phyloP scores from a whole-genome alignment of 2,113 vertebrate species.

The Thomomys bottae region DNA sequence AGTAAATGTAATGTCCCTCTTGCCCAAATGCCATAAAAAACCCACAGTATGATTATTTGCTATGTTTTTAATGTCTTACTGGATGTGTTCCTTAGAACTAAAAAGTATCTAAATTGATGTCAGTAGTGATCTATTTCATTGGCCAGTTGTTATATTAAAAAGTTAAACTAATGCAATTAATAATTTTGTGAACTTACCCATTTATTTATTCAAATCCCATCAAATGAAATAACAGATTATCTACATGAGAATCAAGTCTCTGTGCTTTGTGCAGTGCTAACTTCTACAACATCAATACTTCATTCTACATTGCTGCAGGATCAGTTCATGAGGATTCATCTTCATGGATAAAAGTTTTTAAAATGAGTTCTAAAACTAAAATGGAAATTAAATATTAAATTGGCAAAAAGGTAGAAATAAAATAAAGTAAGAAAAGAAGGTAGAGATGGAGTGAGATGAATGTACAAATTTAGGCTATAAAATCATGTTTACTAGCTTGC shows the following conservation, averaged over 20 bases:
- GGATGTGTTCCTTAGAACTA: background rate
- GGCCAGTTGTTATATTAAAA: background rate
- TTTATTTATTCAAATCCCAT: background rate
- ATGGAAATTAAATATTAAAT: background rate
- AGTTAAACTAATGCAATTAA: background rate
- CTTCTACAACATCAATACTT: background rate
- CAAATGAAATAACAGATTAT: background rate
- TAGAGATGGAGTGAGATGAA: background rate
- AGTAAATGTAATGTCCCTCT: background rate
- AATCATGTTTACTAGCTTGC: background rate
- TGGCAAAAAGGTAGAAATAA: background rate
- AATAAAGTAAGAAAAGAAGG: background rate
- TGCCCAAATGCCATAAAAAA: background rate
- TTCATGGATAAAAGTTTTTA: background rate
- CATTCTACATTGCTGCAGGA: background rate
- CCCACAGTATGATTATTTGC: background rate
- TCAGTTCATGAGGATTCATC: background rate
- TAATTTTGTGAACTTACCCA: too few species aligned
- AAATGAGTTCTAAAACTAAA: background rate
- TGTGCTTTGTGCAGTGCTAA: background rate
- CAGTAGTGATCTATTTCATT: background rate
- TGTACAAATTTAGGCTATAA: background rate
- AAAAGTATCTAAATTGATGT: background rate
- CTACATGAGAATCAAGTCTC: background rate
- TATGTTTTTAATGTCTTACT: background rate